Evolutionary conservation across 2,797 vertebrate genomes (phyloP), one percentile per base, ranked within the genome.

Genomic region (Lophura swinhoii): DNA sequence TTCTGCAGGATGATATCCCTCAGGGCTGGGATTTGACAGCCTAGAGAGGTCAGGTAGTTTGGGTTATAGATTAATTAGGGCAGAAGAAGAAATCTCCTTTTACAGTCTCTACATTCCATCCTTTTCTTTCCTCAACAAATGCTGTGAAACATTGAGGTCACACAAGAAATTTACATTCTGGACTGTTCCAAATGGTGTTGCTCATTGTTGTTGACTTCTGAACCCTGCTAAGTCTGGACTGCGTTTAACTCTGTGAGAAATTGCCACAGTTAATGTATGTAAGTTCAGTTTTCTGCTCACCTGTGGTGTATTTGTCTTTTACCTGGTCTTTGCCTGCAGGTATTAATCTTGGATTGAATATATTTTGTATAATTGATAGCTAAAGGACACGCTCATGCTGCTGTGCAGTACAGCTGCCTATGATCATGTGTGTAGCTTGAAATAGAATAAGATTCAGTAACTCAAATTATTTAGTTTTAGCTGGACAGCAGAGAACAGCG

Each of bases 101-200:
- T 26, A 23, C 53, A 70, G 0, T 8, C 3, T 78, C 51, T 70
- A 3, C 8, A 8, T 75, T 8, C 35, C 0, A 0, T 41, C 14
- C 33, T 77, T 83, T 16, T 20, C 58, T 76, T 6, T 56, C 37
- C 28, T 72, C 60, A 83, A 68, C 14, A 58, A 58, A 63, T 67
- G 18, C 35, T 48, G 2, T 33, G 28, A 70, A 83, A 71, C n/a
- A 13, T 39, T 4, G 15, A 24, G 31, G 20, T 66, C 33, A 49
- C 53, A 33, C n/a, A 43, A 26, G 12, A 18, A 1, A 0, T 85
- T 70, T 48, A 18, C 60, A 20, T 55, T 80, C 72, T 51, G 14
- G 69, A 31, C 55, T 29, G 20, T 66, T 81, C 28, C 31, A 41
- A 75, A 6, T 18, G 26, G 6, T 58, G 31, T 48, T 59, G 28